Evolutionary conservation across 2,888 invertebrate genomes (phyloP).

Genomic region (Drosophila siamana): DNA sequence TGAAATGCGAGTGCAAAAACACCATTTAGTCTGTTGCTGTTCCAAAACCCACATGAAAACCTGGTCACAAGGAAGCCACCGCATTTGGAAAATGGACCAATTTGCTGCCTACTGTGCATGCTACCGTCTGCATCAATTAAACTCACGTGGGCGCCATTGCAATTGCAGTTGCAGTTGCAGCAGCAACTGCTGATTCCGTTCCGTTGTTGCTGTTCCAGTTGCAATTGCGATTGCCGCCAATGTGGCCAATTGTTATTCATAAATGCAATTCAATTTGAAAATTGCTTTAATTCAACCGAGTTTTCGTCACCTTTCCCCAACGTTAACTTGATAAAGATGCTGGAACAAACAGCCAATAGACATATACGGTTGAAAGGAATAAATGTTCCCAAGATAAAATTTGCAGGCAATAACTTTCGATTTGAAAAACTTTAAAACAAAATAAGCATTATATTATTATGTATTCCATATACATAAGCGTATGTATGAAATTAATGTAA

Average conservation of each 20-base stretch:
- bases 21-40: conserved; percentile 52
- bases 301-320: conserved; percentile 66
- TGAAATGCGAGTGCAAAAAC: conserved; percentile 59
- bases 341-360: conserved; percentile 35
- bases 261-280: conserved; percentile 81
- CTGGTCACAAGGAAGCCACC: conserved; percentile 63
- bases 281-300: conserved; percentile 72
- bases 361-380: too few species aligned
- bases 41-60: conserved; percentile 44
- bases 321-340: conserved; percentile 8
- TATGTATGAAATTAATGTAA: too few species aligned
- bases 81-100: conserved; percentile 80
- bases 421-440: too few species aligned
- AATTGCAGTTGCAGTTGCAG: conserved; percentile 28
- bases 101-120: conserved; percentile 77
- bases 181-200: conserved; percentile 32
- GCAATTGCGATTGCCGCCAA: conserved; percentile 19
- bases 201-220: conserved; percentile 24
- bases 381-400: too few species aligned
- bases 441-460: too few species aligned
- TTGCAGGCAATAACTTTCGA: too few species aligned
- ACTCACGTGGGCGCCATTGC: conserved; percentile 55
- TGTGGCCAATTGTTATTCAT: conserved; percentile 77
- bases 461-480: too few species aligned
- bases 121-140: conserved; percentile 51